phyloP scores from a whole-genome alignment of 2,797 vertebrate species.

The Graptemys geographica region DNA sequence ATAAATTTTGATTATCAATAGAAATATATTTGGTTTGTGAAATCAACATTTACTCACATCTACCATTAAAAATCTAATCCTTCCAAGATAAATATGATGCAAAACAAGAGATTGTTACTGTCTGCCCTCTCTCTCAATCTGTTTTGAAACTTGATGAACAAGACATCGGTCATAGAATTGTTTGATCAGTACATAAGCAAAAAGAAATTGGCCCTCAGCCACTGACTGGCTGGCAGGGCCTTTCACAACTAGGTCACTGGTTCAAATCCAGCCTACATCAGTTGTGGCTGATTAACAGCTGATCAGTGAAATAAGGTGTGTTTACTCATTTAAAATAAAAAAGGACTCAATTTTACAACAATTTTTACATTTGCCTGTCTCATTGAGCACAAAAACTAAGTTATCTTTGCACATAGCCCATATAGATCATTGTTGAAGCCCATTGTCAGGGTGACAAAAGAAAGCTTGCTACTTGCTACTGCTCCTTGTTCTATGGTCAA shows the following conservation, averaged over 20 bases:
- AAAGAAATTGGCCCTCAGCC: neutral
- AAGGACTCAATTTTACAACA: neutral
- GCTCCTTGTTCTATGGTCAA: neutral
- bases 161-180: neutral
- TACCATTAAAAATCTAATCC: neutral
- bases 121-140: neutral
- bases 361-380: neutral
- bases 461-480: neutral
- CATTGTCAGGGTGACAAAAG: neutral
- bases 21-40: neutral
- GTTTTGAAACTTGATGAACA: neutral
- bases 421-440: neutral
- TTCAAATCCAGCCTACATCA: neutral
- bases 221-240: accelerated
- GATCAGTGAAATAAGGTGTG: neutral
- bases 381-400: neutral
- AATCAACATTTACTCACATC: neutral
- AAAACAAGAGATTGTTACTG: neutral
- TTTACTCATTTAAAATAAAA: neutral
- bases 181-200: neutral
- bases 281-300: neutral
- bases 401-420: neutral
- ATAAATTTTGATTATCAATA: neutral
- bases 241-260: neutral
- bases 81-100: neutral